Evolutionary conservation across 2,113 vertebrate genomes (phyloP).

Genomic region (Saguinus midas): DNA sequence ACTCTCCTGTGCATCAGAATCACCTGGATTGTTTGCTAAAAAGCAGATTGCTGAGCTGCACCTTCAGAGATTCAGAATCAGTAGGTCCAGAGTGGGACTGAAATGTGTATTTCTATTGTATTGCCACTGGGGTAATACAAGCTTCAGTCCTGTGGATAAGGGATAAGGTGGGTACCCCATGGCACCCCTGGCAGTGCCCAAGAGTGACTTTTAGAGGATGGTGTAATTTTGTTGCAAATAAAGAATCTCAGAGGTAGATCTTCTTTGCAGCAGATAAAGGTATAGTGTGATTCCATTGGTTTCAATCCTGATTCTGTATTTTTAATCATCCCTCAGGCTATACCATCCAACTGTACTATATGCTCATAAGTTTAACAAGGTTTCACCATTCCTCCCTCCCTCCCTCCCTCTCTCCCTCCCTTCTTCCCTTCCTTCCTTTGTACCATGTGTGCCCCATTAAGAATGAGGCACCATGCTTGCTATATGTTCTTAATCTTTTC

Average conservation of each 20-base stretch:
- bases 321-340: not conserved
- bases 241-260: not conserved
- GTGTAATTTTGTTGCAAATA: not conserved
- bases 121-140: accelerated
- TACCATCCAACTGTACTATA: not conserved
- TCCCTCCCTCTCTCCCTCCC: too few relatives aligned
- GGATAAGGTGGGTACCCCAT: accelerated
- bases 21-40: too few relatives aligned
- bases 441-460: not conserved
- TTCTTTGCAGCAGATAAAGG: not conserved
- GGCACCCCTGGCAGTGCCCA: accelerated
- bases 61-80: too few relatives aligned
- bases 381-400: not conserved
- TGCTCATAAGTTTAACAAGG: not conserved
- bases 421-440: not conserved
- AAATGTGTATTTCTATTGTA: too few relatives aligned
- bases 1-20: too few relatives aligned
- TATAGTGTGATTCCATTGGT: not conserved
- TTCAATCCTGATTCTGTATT: not conserved
- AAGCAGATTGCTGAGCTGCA: too few relatives aligned
- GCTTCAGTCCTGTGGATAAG: too few relatives aligned
- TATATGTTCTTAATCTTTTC: slow-evolving; percentile 34
- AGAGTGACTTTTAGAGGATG: not conserved
- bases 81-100: too few relatives aligned
- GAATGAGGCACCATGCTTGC: not conserved